Evolutionary conservation across 2,888 invertebrate species (phyloP), one percentile per base, ranked within the genome.

Genomic region (Tachina fera): DNA sequence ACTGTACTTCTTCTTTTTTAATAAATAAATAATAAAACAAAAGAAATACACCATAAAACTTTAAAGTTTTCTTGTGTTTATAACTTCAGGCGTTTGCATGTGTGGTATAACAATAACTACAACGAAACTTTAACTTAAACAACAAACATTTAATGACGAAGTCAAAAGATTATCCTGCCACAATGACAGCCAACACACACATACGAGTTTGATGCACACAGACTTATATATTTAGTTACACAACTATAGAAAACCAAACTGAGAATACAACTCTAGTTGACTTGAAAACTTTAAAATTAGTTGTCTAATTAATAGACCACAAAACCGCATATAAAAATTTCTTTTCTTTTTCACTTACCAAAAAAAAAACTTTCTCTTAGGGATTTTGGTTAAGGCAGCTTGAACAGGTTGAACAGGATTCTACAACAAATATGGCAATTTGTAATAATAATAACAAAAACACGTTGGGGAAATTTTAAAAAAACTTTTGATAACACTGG

Each of bases 281-380:
- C 16, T 22, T 31, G 10, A 56, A 56, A 79, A 79, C 51, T 78
- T 70, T 56, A 10, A 79, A 71, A 71, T 53, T 70, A 56, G 16
- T 63, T 71, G 45, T 53, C 71, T 79, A 79, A 79, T 79, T 79
- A 79, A 79, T 71, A 79, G 71, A 79, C 63, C 41, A 16, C 56
- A 63, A 4, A 79, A 79, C 65, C 71, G 61, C 71, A 79, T 63
- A 72, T 41, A 65, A 79, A 63, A 53, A 72, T 72, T 56, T 22
- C 19, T 39, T 41, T 56, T 72, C n/a, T 39, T 63, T 79, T 63
- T 31, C 6, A 31, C 31, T 31, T 31, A 9, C 1, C 6, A 39
- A 22, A 13, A 63, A 22, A 13, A 63, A 71, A 71, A 19, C 19
- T 51, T 45, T 63, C 10, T 4, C 9, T 10, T 16, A 49, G 19